Evolutionary conservation across 2,113 vertebrate species (phyloP).

Genomic region (Piaya cayana): DNA sequence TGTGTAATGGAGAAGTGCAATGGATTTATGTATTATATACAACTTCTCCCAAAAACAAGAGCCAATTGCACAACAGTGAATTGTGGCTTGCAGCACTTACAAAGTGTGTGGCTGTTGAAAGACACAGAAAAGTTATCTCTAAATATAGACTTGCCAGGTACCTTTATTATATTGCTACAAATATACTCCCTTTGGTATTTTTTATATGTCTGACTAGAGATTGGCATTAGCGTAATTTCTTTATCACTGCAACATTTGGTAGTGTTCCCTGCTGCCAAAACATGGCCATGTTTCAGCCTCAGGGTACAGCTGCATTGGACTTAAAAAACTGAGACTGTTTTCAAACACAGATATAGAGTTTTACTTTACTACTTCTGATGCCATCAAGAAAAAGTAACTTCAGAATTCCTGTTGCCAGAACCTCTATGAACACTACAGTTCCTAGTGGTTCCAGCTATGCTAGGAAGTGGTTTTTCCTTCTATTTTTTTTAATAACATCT

Average conservation of each 20-base stretch:
- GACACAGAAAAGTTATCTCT: not conserved
- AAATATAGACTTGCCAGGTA: not conserved
- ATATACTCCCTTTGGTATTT: not conserved
- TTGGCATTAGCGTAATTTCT: slow-evolving; percentile 47
- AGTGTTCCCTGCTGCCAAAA: slow-evolving; percentile 55
- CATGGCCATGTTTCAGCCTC: slow-evolving; percentile 61
- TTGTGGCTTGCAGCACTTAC: not conserved
- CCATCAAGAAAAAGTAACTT: not conserved
- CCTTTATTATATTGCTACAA: not conserved
- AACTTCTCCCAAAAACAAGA: not conserved
- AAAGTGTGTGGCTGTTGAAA: not conserved
- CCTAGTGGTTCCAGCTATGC: not conserved
- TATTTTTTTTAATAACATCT: not conserved
- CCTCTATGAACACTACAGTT: not conserved
- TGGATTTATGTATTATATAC: not conserved
- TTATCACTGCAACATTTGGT: slow-evolving; percentile 61
- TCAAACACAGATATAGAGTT: slow-evolving; percentile 40
- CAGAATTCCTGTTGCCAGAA: not conserved
- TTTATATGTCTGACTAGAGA: slow-evolving; percentile 21
- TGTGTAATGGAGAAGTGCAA: not conserved
- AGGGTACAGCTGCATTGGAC: slow-evolving; percentile 51
- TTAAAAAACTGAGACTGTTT: slow-evolving; percentile 52
- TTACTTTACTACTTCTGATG: not conserved
- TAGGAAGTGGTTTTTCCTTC: not conserved
- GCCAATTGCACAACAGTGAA: no score